phyloP scores from a whole-genome alignment of 1,140 invertebrate genomes.

The Gyrodactylus salaris region DNA sequence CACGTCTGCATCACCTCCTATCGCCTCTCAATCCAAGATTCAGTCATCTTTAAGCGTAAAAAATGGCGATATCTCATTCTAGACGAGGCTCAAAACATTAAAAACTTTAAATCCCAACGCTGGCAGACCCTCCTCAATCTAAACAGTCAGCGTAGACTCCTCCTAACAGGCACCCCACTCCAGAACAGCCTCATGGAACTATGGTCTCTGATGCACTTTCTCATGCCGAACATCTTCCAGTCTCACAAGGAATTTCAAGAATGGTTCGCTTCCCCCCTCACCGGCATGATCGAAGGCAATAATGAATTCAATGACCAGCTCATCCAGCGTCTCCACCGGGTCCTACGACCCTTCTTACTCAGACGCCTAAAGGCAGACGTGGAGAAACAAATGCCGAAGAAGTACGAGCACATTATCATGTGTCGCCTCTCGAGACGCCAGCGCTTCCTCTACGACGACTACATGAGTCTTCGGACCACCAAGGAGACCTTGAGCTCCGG shows the following conservation, averaged over 20 bases:
- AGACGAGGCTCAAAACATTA: conserved; percentile 98
- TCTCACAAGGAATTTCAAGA: conserved; percentile 79
- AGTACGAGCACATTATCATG: conserved; percentile 83
- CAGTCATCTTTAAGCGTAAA: conserved; percentile 76
- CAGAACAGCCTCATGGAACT: conserved; percentile 97
- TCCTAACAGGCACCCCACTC: conserved; percentile 83
- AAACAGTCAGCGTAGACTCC: conserved; percentile 56
- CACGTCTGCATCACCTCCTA: conserved; percentile 99
- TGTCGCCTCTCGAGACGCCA: conserved; percentile 82
- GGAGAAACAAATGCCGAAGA: conserved; percentile 94
- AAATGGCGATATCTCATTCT: conserved; percentile 96
- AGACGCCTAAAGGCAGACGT: conserved; percentile 78
- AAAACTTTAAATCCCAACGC: conserved; percentile 93
- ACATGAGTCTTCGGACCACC: conserved; percentile 81
- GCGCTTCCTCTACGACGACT: conserved; percentile 88
- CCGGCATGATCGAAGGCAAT: conserved; percentile 69
- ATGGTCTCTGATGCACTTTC: conserved; percentile 98
- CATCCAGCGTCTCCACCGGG: conserved; percentile 78
- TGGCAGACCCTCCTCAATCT: conserved; percentile 93
- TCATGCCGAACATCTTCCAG: conserved; percentile 95
- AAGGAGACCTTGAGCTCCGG: conserved; percentile 69
- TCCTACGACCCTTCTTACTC: conserved; percentile 75
- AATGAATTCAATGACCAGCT: conserved; percentile 68
- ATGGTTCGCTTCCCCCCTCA: conserved; percentile 93
- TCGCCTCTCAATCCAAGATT: conserved; percentile 90